phyloP scores from a whole-genome alignment of 2,797 vertebrate species.

The Tadarida brasiliensis region DNA sequence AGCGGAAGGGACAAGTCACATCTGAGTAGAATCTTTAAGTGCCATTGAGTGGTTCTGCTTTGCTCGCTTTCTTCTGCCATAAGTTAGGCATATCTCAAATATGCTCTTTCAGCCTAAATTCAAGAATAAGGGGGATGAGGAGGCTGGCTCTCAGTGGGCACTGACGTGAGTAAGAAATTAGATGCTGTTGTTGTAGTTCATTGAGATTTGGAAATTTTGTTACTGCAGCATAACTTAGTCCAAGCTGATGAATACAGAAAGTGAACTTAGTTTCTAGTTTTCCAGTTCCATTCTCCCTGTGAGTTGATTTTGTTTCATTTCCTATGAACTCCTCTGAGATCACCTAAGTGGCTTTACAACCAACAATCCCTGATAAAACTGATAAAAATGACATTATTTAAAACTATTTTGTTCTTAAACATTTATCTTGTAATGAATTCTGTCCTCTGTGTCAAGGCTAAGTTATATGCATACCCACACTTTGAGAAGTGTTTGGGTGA shows the following conservation, averaged over 20 bases:
- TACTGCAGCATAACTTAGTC: background rate
- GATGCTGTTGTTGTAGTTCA: background rate
- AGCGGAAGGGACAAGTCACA: background rate
- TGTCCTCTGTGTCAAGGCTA: background rate
- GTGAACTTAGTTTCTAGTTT: background rate
- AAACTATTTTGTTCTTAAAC: constrained; percentile 29
- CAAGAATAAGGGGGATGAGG: background rate
- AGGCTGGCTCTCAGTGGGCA: background rate
- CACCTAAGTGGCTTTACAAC: background rate
- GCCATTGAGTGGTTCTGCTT: background rate
- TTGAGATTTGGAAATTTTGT: constrained; percentile 7
- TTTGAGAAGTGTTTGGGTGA: background rate
- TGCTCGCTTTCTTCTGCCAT: background rate
- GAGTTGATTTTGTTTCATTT: constrained; percentile 26
- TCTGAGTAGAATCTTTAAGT: background rate
- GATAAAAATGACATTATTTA: constrained; percentile 27
- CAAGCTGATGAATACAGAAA: background rate
- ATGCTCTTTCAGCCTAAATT: background rate
- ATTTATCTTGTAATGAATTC: background rate
- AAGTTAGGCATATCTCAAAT: background rate
- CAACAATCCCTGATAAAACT: background rate
- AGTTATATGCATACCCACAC: background rate
- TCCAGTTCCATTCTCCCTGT: background rate
- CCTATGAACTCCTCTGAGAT: constrained; percentile 7
- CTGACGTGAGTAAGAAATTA: background rate